Base-by-base conservation (phyloP, 2,797 vertebrate species). In the Threskiornis aethiopicus region DNA sequence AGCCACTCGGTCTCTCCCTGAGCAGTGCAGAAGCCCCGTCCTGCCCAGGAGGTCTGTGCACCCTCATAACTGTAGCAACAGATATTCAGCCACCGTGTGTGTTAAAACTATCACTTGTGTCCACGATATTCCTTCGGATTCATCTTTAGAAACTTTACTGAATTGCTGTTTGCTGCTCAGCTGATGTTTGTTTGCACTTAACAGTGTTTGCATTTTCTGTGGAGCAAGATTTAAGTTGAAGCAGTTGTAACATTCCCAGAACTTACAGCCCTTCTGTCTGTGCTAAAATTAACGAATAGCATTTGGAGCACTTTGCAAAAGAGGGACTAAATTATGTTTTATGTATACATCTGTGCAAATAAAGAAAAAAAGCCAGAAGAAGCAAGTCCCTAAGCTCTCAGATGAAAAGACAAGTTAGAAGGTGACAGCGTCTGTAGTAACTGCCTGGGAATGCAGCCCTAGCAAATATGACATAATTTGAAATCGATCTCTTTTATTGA, bases 71-170 rank as follows among this genome's bases (percentile, higher is more conserved):
- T 10, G 31, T 19, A 84, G 5, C n/a, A 31, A n/a, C 1, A 21
- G 24, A 5, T 35, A 10, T 4, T 79, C 51, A 29, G 18, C 15
- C 28, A 14, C 22, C 0, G 0, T 1, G 7, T 28, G 4, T 4
- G 0, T 78, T 72, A 37, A 44, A 57, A 41, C 26, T 81, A 24
- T 37, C 16, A 2, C 44, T 71, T 49, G 4, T 0, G 4, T 31
- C 57, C 29, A 13, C 18, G 7, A 0, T 12, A 26, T 33, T 35
- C 39, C 70, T 54, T 16, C 20, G 13, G 24, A 20, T 61, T 42
- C 4, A 4, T 17, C 41, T 14, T 29, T 16, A 31, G 17, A 33
- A 61, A 3, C 55, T 42, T n/a, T 18, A 2, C 64, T 4, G 64
- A n/a, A 8, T 2, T 35, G 35, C 29, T 67, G 33, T 61, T 72